Percentiles rank a stretch among this genome's conserved stretches.
These are phyloP conservation scores for Poecilia velifera DNA, from an alignment of 2,797 vertebrate genomes.

Conservation along the genomic window DNA sequence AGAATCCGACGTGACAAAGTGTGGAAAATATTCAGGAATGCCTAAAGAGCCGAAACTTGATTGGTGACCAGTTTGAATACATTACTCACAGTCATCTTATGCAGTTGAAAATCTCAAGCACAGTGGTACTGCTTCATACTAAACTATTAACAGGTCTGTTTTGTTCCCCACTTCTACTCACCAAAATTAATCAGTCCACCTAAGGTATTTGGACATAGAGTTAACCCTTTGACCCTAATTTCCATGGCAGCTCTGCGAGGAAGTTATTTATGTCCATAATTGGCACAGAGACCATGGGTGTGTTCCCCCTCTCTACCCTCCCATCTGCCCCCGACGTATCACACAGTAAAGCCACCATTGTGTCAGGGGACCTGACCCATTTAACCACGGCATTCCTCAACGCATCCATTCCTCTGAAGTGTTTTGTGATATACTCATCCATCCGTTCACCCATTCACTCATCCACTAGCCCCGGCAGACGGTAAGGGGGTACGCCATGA, in stretches of 20 bases:
- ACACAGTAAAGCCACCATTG: constrained; percentile 72
- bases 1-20: not conserved
- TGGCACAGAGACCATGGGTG: constrained; percentile 55
- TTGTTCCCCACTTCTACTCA: constrained; percentile 29
- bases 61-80: not conserved
- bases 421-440: constrained; percentile 71
- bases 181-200: constrained; percentile 43
- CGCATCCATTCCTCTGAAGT: constrained; percentile 63
- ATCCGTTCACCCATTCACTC: constrained; percentile 70
- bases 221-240: constrained; percentile 77
- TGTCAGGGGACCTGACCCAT: constrained; percentile 78
- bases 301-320: constrained; percentile 36
- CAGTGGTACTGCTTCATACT: constrained; percentile 4
- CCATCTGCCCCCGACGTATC: constrained; percentile 60
- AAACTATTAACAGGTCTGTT: constrained; percentile 5
- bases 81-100: not conserved
- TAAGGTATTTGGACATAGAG: constrained; percentile 59
- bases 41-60: not conserved
- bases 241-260: constrained; percentile 66
- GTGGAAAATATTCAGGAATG: not conserved
- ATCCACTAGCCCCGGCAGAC: constrained; percentile 59
- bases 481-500: constrained; percentile 49
- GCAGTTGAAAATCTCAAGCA: not conserved
- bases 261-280: constrained; percentile 80
- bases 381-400: constrained; percentile 73